phyloP scores from a whole-genome alignment of 2,113 vertebrate species.

The Rafetus swinhoei region DNA sequence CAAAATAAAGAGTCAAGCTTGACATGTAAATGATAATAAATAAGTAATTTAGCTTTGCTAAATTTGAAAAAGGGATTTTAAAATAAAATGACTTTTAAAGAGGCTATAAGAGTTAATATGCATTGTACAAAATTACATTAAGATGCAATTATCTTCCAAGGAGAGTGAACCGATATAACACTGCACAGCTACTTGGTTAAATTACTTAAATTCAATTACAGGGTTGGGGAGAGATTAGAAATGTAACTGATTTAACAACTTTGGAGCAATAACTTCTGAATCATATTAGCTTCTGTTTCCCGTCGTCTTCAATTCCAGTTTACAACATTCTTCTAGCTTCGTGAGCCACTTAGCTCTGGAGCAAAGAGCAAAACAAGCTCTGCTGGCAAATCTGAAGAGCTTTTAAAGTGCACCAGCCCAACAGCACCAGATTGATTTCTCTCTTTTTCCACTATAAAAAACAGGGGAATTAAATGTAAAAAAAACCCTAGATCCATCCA shows the following conservation, averaged over 20 bases:
- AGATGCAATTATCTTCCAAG: neutral
- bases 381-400: neutral
- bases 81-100: neutral
- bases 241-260: neutral
- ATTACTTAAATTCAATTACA: neutral
- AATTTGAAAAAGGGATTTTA: neutral
- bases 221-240: neutral
- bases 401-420: neutral
- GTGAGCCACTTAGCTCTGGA: neutral
- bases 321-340: neutral
- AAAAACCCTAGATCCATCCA: neutral
- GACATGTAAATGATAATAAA: neutral
- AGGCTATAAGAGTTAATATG: neutral
- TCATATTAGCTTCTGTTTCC: neutral
- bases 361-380: neutral
- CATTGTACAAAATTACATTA: neutral
- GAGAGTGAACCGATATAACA: neutral
- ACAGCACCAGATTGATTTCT: neutral
- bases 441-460: neutral
- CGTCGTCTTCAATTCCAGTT: neutral
- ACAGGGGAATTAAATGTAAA: neutral
- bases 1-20: neutral
- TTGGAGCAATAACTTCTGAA: neutral
- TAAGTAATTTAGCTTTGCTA: neutral
- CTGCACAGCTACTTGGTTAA: neutral